Evolutionary conservation across 1,140 invertebrate species (phyloP).

Genomic region (Drosophila miranda): DNA sequence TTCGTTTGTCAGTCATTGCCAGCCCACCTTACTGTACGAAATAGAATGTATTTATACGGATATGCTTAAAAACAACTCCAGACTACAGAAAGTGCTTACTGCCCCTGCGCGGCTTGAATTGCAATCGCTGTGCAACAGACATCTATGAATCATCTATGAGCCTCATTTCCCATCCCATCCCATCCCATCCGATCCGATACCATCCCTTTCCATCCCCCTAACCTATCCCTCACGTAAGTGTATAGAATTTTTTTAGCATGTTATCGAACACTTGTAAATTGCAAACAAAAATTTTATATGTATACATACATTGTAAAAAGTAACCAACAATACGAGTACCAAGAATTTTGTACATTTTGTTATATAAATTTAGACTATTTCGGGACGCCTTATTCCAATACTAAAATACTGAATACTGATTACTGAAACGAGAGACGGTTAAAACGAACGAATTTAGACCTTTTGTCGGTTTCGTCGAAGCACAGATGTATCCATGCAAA

Average conservation of each 20-base stretch:
- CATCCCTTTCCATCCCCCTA: too few relatives aligned
- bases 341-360: constrained; percentile 70
- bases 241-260: constrained; percentile 55
- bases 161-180: constrained; percentile 6
- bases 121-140: constrained; percentile 39
- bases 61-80: constrained; percentile 32
- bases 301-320: constrained; percentile 64
- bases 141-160: constrained; percentile 11
- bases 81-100: constrained; percentile 32
- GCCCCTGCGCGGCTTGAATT: constrained; percentile 59
- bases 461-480: constrained; percentile 61
- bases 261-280: constrained; percentile 72
- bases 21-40: constrained; percentile 47
- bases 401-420: constrained; percentile 28
- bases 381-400: constrained; percentile 67
- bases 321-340: constrained; percentile 32
- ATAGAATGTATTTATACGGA: constrained; percentile 35
- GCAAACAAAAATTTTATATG: constrained; percentile 59
- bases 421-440: constrained; percentile 45
- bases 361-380: constrained; percentile 66
- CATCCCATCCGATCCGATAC: too few relatives aligned
- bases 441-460: constrained; percentile 67
- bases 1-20: constrained; percentile 33
- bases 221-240: constrained; percentile 28
- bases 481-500: constrained; percentile 38